phyloP scores from a whole-genome alignment of 2,113 vertebrate species.

The Rhinoptilus africanus region DNA sequence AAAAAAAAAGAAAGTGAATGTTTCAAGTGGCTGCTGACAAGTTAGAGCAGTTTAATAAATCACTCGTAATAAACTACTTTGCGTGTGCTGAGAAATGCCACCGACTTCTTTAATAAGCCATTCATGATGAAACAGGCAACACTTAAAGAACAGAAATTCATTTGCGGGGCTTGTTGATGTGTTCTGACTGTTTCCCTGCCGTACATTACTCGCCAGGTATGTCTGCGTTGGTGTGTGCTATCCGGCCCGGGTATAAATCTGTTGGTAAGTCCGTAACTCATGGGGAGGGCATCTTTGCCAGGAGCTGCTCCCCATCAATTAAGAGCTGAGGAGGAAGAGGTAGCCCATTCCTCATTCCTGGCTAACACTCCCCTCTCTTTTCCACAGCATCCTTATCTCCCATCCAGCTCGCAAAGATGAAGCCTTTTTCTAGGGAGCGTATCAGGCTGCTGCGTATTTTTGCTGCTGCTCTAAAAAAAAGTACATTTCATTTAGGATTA shows the following conservation, averaged over 20 bases:
- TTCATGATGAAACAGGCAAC: constrained; percentile 6
- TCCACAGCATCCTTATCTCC: neutral
- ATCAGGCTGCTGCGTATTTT: neutral
- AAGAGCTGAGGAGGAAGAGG: neutral
- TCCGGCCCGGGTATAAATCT: neutral
- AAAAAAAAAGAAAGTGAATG: neutral
- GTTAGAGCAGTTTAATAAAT: constrained; percentile 64
- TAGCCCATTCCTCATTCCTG: constrained; percentile 3
- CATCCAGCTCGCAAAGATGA: neutral
- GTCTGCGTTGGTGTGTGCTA: neutral
- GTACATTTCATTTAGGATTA: neutral
- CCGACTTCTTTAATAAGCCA: constrained; percentile 33
- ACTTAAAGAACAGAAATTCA: neutral
- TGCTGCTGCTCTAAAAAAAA: neutral
- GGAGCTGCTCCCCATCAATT: neutral
- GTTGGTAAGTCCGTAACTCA: neutral
- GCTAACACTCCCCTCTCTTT: neutral
- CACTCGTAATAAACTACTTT: constrained; percentile 52
- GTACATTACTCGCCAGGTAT: neutral
- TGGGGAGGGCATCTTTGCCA: neutral
- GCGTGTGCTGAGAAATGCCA: constrained; percentile 10
- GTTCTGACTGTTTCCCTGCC: neutral
- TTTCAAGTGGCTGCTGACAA: constrained; percentile 65
- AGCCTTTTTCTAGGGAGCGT: neutral
- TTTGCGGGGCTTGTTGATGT: neutral